A percentile compares a stretch with the other conserved stretches of the same genome.
These are phyloP conservation scores for Catagonus wagneri DNA, from an alignment of 2,113 vertebrate species.

Conservation along the genomic window DNA sequence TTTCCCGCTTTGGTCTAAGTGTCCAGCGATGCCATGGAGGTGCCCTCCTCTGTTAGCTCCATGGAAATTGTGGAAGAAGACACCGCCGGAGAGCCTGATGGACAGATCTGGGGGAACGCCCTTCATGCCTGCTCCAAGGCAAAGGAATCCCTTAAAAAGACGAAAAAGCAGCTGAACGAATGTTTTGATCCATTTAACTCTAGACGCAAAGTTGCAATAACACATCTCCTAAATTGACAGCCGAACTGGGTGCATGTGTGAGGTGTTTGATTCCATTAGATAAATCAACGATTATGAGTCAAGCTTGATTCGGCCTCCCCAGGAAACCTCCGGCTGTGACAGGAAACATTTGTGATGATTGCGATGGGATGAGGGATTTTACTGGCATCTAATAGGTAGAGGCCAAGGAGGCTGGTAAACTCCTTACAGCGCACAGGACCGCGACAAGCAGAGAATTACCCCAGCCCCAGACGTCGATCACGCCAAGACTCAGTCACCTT, in stretches of 20 bases:
- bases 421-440: not conserved
- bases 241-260: not conserved
- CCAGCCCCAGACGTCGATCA: not conserved
- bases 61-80: accelerated
- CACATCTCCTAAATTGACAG: not conserved
- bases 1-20: too few species aligned
- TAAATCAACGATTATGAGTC: not conserved
- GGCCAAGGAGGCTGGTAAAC: not conserved
- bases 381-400: not conserved
- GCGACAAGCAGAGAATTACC: too few species aligned
- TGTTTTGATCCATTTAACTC: not conserved
- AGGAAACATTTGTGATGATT: too few species aligned
- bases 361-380: not conserved
- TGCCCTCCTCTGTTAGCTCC: accelerated
- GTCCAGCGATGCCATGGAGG: accelerated
- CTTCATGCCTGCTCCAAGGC: not conserved
- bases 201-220: not conserved
- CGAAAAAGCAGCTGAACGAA: not conserved
- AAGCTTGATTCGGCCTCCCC: not conserved
- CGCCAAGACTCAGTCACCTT: too few species aligned
- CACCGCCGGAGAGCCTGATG: accelerated
- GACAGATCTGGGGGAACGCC: accelerated
- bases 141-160: not conserved
- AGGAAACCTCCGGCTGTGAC: too few species aligned
- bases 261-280: not conserved